Evolutionary conservation across 2,113 vertebrate species (phyloP).

Genomic region (Garra rufa): DNA sequence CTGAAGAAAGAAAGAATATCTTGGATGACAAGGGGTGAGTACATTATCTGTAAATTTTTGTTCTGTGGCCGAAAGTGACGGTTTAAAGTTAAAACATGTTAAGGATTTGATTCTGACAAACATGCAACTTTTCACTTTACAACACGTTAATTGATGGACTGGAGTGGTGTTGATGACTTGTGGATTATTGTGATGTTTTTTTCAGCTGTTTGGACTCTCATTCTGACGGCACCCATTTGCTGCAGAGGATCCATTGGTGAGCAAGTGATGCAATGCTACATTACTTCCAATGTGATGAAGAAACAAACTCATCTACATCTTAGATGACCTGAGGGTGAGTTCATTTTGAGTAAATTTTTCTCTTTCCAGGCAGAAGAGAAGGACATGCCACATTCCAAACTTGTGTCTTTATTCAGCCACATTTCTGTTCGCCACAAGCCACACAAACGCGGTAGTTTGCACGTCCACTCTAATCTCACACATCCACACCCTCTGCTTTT

Average conservation of each 20-base stretch:
- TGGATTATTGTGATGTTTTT: background rate
- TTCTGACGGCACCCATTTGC: background rate
- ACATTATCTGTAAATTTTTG: no score
- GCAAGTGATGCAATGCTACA: background rate
- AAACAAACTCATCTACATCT: background rate
- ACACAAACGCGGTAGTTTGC: background rate
- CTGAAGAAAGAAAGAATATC: no score
- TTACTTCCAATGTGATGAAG: background rate
- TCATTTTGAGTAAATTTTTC: background rate
- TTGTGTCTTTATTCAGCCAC: constrained; percentile 15
- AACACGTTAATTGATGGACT: background rate
- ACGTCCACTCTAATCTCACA: constrained; percentile 19
- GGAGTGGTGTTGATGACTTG: background rate
- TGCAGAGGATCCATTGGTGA: background rate
- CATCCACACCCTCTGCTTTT: constrained; percentile 6
- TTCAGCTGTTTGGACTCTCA: background rate
- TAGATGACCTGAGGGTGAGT: background rate
- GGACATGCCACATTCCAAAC: constrained; percentile 26
- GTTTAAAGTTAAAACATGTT: background rate
- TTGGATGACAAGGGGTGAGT: no score
- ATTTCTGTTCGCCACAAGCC: background rate
- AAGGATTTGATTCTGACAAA: background rate
- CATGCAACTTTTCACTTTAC: background rate
- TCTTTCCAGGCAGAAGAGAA: background rate
- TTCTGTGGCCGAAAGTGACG: background rate